Evolutionary conservation across 2,113 vertebrate species (phyloP).

Genomic region (Tachuris rubrigastra): DNA sequence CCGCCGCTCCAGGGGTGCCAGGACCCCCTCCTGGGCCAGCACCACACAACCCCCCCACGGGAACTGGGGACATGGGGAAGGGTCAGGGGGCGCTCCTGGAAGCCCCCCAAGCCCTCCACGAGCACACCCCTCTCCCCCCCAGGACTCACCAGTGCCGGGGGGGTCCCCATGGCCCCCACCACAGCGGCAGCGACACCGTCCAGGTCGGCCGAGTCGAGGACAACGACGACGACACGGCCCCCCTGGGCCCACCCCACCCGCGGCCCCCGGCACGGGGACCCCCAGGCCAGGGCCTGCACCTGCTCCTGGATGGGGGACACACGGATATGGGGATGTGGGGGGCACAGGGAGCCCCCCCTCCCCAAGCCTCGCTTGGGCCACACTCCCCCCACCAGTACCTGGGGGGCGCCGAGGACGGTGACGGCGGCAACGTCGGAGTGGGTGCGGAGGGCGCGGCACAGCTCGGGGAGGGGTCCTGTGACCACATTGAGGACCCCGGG

Average conservation of each 20-base stretch:
- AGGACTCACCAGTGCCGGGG: background rate
- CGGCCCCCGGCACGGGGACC: background rate
- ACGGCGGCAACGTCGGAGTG: background rate
- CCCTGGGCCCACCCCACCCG: background rate
- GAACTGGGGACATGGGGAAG: background rate
- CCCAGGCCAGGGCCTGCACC: background rate
- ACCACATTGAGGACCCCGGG: background rate
- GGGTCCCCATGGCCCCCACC: accelerated
- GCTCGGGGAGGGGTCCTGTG: background rate
- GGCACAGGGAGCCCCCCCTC: accelerated
- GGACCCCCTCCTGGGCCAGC: background rate
- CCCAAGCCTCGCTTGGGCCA: too few species aligned
- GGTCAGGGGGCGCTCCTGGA: background rate
- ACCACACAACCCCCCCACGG: background rate
- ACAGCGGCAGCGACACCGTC: background rate
- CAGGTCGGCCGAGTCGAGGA: background rate
- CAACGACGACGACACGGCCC: background rate
- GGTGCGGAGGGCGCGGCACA: background rate
- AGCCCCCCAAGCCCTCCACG: background rate
- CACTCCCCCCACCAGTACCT: background rate
- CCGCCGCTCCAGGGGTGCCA: background rate
- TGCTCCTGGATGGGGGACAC: background rate
- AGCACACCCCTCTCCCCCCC: too few species aligned
- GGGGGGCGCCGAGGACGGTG: accelerated
- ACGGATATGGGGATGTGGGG: background rate